Percentiles rank a stretch among this genome's conserved stretches.
Evolutionary conservation across 2,797 vertebrate genomes (phyloP).

Genomic region (Falco cherrug): DNA sequence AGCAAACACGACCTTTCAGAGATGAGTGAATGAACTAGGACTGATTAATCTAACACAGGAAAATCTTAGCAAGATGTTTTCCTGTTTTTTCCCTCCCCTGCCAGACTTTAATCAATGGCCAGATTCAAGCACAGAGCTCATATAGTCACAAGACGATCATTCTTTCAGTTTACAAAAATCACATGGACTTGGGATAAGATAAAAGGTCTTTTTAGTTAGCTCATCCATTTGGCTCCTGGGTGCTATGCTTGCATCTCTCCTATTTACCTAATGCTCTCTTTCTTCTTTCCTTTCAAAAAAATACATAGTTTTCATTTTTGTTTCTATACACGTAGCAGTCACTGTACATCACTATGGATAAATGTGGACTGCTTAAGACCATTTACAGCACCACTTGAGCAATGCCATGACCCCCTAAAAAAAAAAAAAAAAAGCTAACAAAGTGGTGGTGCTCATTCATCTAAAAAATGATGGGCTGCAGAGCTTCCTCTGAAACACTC

Average conservation of each 20-base stretch:
- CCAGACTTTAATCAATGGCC: constrained; percentile 50
- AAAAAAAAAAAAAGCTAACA: background rate
- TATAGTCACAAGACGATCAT: constrained; percentile 24
- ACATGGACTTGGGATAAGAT: constrained; percentile 10
- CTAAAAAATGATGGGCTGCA: background rate
- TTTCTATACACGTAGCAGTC: background rate
- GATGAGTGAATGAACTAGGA: background rate
- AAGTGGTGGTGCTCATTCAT: background rate
- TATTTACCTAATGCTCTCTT: background rate
- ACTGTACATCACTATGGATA: background rate
- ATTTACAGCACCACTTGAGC: background rate
- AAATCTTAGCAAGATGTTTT: constrained; percentile 58
- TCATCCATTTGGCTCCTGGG: background rate
- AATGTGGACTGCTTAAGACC: background rate
- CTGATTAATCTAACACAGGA: constrained; percentile 42
- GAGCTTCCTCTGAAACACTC: background rate
- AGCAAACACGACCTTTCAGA: constrained; percentile 43
- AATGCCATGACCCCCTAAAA: background rate
- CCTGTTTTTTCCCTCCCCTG: constrained; percentile 31
- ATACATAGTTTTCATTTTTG: background rate
- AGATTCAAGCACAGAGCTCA: constrained; percentile 34
- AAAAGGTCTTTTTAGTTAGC: constrained; percentile 27
- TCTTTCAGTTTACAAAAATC: constrained; percentile 24
- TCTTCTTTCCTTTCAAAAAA: background rate
- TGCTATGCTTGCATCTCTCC: background rate